phyloP scores from a whole-genome alignment of 2,113 vertebrate genomes.

The Myrmecophaga tridactyla region DNA sequence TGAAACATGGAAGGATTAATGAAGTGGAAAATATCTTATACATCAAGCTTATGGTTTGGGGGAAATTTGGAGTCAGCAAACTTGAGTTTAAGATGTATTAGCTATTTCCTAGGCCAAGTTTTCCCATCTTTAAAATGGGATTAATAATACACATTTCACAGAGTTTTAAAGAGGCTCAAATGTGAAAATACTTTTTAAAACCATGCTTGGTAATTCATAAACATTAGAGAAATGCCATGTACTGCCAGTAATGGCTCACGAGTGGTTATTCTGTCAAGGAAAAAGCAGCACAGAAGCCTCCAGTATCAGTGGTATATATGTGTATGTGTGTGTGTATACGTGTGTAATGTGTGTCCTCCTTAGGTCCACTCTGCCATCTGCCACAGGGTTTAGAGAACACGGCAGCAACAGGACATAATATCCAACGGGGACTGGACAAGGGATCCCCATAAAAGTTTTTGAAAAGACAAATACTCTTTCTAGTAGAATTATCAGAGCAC shows the following conservation, averaged over 20 bases:
- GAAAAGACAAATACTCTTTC: background rate
- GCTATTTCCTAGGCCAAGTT: background rate
- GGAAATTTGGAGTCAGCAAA: background rate
- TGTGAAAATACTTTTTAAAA: background rate
- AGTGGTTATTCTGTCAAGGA: background rate
- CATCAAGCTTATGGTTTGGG: background rate
- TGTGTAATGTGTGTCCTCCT: background rate
- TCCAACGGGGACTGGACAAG: background rate
- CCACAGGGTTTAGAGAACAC: too few species aligned
- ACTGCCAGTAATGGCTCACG: background rate
- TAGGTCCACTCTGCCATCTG: too few species aligned
- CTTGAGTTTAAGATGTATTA: background rate
- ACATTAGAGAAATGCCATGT: background rate
- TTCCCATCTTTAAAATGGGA: background rate
- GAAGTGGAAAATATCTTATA: background rate
- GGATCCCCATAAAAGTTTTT: background rate
- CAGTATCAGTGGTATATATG: background rate
- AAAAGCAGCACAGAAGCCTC: background rate
- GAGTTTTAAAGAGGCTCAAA: background rate
- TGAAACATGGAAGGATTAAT: background rate
- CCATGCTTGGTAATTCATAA: slow-evolving; percentile 1
- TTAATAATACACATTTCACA: background rate
- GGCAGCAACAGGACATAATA: too few species aligned
- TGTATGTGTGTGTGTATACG: too few species aligned
- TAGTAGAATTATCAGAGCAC: background rate